Conservation (phyloP, 2,113 vertebrate genomes). For the Pseudolaguvia tuberculata region DNA sequence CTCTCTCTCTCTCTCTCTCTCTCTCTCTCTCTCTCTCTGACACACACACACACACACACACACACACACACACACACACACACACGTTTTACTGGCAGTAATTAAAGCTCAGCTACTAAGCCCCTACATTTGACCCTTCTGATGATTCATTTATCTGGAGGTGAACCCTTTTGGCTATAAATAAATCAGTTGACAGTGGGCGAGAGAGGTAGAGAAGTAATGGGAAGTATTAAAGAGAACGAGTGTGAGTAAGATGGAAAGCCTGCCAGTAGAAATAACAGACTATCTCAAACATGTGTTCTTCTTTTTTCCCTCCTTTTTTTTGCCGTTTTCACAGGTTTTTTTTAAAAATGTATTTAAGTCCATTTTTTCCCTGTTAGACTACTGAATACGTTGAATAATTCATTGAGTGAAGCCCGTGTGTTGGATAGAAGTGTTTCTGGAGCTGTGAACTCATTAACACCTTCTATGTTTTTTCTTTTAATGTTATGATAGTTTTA, state of each 20-base stretch:
- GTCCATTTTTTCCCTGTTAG: neutral
- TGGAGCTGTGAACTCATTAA: slow-evolving; percentile 25
- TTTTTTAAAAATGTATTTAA: neutral
- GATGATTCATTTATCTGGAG: slow-evolving; percentile 36
- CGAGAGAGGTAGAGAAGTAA: neutral
- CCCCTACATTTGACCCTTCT: slow-evolving; percentile 20
- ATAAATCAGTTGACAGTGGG: slow-evolving; percentile 14
- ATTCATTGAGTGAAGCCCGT: neutral
- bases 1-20: slow-evolving; percentile 6
- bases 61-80: too few species aligned
- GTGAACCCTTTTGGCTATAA: slow-evolving; percentile 29
- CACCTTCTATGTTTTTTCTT: neutral
- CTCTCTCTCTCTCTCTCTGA: neutral
- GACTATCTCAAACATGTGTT: neutral
- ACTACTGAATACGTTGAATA: neutral
- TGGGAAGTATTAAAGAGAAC: neutral
- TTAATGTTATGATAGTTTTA: neutral
- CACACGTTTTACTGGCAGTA: neutral
- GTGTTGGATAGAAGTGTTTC: slow-evolving; percentile 14
- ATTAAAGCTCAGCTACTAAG: slow-evolving; percentile 29
- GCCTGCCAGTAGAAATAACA: neutral
- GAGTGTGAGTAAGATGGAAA: neutral
- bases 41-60: slow-evolving; percentile 24
- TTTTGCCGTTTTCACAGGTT: slow-evolving; percentile 1
- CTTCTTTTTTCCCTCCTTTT: neutral